Evolutionary conservation across 2,113 vertebrate genomes (phyloP).

Genomic region (Glaucomys volans): DNA sequence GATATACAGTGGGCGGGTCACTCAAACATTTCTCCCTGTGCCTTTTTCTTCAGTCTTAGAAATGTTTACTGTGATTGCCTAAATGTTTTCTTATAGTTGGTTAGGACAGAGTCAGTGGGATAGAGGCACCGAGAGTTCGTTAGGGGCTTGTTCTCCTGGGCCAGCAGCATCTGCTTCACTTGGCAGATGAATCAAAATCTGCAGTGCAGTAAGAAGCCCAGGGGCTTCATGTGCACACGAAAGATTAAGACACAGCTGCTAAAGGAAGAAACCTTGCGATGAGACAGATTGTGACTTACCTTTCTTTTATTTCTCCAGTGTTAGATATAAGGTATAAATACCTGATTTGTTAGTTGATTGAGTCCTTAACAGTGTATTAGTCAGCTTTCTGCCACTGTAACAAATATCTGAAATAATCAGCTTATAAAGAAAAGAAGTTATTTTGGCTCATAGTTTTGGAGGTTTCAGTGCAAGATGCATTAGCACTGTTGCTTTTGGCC

Average conservation of each 20-base stretch:
- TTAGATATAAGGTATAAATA: neutral
- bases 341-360: neutral
- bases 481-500: neutral
- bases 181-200: neutral
- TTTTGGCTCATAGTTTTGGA: neutral
- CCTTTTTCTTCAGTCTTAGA: slow-evolving; percentile 2
- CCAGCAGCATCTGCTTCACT: neutral
- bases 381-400: neutral
- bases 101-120: slow-evolving; percentile 6
- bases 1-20: neutral
- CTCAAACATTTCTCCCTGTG: neutral
- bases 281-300: neutral
- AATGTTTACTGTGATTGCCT: neutral
- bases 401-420: neutral
- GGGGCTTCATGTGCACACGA: neutral
- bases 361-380: neutral
- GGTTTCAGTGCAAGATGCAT: too few relatives aligned
- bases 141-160: neutral
- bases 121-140: neutral
- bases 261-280: neutral
- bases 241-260: neutral
- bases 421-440: neutral
- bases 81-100: neutral
- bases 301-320: neutral
- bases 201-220: neutral